Evolutionary conservation across 2,888 invertebrate genomes (phyloP).

Genomic region (Andrena bicolor): DNA sequence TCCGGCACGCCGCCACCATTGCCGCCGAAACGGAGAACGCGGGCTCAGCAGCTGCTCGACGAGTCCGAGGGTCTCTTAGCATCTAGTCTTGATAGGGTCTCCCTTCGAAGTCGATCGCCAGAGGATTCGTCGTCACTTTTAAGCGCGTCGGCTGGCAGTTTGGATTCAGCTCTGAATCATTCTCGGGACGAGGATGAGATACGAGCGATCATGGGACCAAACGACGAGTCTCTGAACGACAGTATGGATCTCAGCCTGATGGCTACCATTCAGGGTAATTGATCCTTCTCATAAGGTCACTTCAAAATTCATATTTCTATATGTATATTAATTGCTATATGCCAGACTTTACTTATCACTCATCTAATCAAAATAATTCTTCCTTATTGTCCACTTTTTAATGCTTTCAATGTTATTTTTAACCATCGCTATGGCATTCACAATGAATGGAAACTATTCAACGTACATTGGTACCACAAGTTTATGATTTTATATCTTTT

Average conservation of each 20-base stretch:
- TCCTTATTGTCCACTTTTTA: too few relatives aligned
- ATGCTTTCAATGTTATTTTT: too few relatives aligned
- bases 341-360: too few relatives aligned
- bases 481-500: background rate
- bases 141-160: constrained; percentile 91
- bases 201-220: constrained; percentile 87
- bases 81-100: constrained; percentile 89
- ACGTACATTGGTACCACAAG: background rate
- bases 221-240: constrained; percentile 83
- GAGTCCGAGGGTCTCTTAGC: constrained; percentile 86
- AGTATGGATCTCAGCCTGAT: constrained; percentile 84
- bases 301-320: background rate
- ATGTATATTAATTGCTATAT: too few relatives aligned
- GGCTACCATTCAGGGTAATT: constrained; percentile 85
- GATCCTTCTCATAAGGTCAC: background rate
- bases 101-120: constrained; percentile 91
- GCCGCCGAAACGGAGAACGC: constrained; percentile 91
- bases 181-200: constrained; percentile 94
- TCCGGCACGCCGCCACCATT: constrained; percentile 91
- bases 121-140: constrained; percentile 90
- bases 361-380: too few relatives aligned
- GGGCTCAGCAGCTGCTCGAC: constrained; percentile 85
- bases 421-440: too few relatives aligned
- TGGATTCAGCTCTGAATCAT: constrained; percentile 95
- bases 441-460: too few relatives aligned